Base-by-base conservation (phyloP, 2,797 vertebrate species). In the Mastacembelus armatus region DNA sequence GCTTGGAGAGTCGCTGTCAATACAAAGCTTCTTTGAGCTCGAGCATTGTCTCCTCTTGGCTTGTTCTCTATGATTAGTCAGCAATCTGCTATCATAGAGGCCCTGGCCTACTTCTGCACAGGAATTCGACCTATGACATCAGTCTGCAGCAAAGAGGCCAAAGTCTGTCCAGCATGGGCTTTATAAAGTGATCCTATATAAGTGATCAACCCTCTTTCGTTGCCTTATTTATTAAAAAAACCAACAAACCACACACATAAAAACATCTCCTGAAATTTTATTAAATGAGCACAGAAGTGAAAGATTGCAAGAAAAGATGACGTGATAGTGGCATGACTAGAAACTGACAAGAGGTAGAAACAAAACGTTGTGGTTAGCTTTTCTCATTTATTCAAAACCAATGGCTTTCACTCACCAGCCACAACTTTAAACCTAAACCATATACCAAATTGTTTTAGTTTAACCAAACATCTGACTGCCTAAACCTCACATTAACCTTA, bases 51-150 rank as follows among this genome's bases (percentile, higher is more conserved):
- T 85, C 81, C 72, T 84, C 58, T 85, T 66, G 63, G 80, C 80
- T 87, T 66, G 83, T 84, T 86, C 83, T 81, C 86, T 80, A 81
- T 93, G 91, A 93, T 93, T 93, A 94, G 87, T 94, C 93, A 94
- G 93, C 93, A 92, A 87, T 91, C 88, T 88, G 85, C 86, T 92
- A 89, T 91, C 92, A 77, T 85, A 91, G 85, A 88, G 77, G 88
- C 84, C 73, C 83, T 89, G 90, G 88, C 91, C 91, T 91, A 92
- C 85, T 93, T 94, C 90, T 89, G 70, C 74, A 52, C 73, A 89
- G 89, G 92, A 93, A 94, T 95, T 92, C 80, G 89, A 94, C 92
- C 93, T 91, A 89, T 94, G 93, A 94, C 94, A 93, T 93, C 92
- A 91, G 88, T 78, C 86, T 88, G 88, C 82, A 71, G 86, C 85